Evolutionary conservation across 1,140 invertebrate species (phyloP), one percentile per base, ranked within the genome.

Genomic region (Zaprionus africanus): DNA sequence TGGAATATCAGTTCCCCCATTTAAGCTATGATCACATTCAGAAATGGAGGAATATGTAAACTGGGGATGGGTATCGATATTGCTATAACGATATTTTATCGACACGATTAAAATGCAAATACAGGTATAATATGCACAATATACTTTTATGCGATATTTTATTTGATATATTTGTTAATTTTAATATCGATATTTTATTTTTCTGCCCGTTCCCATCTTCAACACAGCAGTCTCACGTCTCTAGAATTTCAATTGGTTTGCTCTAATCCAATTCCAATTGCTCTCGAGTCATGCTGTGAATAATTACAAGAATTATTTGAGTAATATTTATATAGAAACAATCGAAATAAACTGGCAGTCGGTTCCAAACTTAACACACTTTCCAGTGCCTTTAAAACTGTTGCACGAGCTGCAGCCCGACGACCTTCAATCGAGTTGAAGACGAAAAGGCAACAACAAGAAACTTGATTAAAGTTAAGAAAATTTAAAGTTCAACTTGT

Each of bases 401-500:
- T 51, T 64, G 36, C 13, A 31, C 64, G 28, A 57, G 38, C 43
- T 51, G 43, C 49, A 71, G 60, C 46, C 9, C 1, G 24, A 75
- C 75, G 82, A 84, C 84, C 83, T 90, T 87, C 83, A 88, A 70
- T 77, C 34, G n/a, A 54, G 9, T 43, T 38, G 58, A 62, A 53
- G 57, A 63, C 31, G 76, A 62, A 66, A 81, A 76, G 82, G 76
- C 66, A 38, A n/a, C 46, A 51, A 36, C 24, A 64, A 78, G 73
- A 81, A 90, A 90, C 83, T 84, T 87, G 85, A 88, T 87, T 88
- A 77, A 78, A 81, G 77, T 83, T 75, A 73, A 78, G 60, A 62
- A 70, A 88, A 81, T 71, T 72, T 87, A 87, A 87, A 87, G 84
- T 87, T 87, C 84, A 87, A 87, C 83, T 88, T 88, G 83, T 87